phyloP scores from a whole-genome alignment of 2,113 vertebrate genomes.

The Neodon shergylaensis region DNA sequence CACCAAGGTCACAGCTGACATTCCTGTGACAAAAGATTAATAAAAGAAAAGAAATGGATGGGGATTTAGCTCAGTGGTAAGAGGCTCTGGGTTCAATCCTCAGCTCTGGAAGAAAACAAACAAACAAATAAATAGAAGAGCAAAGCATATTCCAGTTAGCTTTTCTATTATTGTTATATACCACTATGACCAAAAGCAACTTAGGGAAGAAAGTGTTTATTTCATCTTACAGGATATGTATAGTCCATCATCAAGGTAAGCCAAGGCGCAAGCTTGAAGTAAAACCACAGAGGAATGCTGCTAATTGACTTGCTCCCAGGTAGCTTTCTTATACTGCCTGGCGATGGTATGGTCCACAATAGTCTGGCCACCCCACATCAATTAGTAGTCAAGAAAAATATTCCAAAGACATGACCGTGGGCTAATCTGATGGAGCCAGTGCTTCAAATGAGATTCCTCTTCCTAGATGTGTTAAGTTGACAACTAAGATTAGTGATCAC shows the following conservation, averaged over 20 bases:
- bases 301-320: not conserved
- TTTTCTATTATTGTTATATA: not conserved
- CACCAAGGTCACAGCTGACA: not conserved
- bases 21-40: not conserved
- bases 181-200: not conserved
- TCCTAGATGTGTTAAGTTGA: not conserved
- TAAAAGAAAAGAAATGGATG: not conserved
- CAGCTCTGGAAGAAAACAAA: too few relatives aligned
- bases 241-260: not conserved
- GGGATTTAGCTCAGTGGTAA: not conserved
- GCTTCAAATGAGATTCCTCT: not conserved
- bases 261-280: not conserved
- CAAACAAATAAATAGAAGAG: too few relatives aligned
- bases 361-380: not conserved
- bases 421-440: not conserved
- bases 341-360: not conserved
- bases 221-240: not conserved
- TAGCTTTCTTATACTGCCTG: not conserved
- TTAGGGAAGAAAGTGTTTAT: not conserved
- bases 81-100: not conserved
- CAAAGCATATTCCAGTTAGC: not conserved
- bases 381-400: not conserved
- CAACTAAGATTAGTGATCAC: not conserved
- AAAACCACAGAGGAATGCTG: not conserved
- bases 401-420: not conserved